Conservation (phyloP, 2,888 invertebrate species). For the Ephialtes manifestator region DNA sequence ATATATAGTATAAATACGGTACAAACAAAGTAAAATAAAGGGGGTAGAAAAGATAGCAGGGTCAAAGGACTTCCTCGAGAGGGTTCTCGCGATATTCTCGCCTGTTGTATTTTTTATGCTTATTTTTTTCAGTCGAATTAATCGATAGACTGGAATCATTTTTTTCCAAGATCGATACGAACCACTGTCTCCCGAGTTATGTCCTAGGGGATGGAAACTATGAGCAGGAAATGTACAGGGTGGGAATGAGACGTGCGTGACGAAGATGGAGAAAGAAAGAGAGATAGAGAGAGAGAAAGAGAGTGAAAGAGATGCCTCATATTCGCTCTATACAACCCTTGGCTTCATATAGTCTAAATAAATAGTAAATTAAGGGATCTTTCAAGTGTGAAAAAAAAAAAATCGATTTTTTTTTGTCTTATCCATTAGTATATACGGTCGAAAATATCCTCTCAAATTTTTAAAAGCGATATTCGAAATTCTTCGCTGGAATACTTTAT, state of each 20-base stretch:
- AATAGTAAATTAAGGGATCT: slow-evolving; percentile 28
- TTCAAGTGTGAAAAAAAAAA: no score
- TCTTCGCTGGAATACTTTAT: no score
- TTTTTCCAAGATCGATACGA: slow-evolving; percentile 23
- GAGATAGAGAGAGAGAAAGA: slow-evolving; percentile 52
- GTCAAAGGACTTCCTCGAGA: slow-evolving; percentile 53
- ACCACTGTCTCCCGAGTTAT: slow-evolving; percentile 25
- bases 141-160: slow-evolving; percentile 37
- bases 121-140: slow-evolving; percentile 16
- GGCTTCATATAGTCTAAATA: slow-evolving; percentile 66
- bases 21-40: slow-evolving; percentile 40
- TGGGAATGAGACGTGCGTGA: slow-evolving; percentile 19
- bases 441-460: no score
- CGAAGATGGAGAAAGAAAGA: slow-evolving; percentile 65
- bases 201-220: slow-evolving; percentile 22
- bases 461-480: no score
- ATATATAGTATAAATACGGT: slow-evolving; percentile 49
- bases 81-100: slow-evolving; percentile 38
- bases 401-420: no score
- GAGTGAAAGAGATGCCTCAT: slow-evolving; percentile 71
- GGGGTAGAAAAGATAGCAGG: slow-evolving; percentile 41
- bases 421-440: no score
- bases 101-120: slow-evolving; percentile 16
- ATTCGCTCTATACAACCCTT: slow-evolving; percentile 76
- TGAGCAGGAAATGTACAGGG: neutral